A percentile compares a stretch with the other conserved stretches of the same genome.
Conservation (phyloP, 2,113 vertebrate genomes). For the Nothocercus nigrocapillus region DNA sequence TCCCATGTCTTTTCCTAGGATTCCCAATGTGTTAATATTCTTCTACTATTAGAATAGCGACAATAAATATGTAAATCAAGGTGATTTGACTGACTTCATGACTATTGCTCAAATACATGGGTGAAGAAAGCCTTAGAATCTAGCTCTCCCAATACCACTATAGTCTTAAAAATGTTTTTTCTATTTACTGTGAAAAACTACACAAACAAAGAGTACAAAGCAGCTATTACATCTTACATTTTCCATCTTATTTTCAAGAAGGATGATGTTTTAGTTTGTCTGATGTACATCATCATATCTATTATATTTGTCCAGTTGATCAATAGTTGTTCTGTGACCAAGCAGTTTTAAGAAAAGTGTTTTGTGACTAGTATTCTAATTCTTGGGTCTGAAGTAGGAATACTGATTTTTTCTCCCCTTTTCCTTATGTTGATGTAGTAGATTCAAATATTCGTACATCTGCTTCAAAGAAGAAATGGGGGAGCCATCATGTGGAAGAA, state of each 20-base stretch:
- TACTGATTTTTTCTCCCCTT: neutral
- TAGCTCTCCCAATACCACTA: neutral
- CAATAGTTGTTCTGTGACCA: neutral
- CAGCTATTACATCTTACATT: no score
- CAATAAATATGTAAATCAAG: neutral
- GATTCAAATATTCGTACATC: neutral
- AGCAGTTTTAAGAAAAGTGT: neutral
- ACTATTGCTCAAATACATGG: neutral
- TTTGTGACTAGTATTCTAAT: neutral
- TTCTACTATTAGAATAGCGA: neutral
- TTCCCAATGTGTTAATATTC: neutral
- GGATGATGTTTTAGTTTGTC: no score
- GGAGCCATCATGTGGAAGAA: neutral
- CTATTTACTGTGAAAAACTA: no score
- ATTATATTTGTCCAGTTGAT: neutral
- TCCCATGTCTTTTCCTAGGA: neutral
- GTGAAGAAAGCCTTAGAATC: neutral
- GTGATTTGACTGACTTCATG: neutral
- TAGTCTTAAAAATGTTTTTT: no score
- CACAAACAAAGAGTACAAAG: no score
- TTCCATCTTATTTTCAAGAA: no score
- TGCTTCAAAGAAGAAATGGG: neutral
- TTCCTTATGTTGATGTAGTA: neutral
- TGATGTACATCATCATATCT: no score
- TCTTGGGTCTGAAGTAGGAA: neutral